Evolutionary conservation across 1,140 invertebrate genomes (phyloP).

Genomic region (Drosophila littoralis): DNA sequence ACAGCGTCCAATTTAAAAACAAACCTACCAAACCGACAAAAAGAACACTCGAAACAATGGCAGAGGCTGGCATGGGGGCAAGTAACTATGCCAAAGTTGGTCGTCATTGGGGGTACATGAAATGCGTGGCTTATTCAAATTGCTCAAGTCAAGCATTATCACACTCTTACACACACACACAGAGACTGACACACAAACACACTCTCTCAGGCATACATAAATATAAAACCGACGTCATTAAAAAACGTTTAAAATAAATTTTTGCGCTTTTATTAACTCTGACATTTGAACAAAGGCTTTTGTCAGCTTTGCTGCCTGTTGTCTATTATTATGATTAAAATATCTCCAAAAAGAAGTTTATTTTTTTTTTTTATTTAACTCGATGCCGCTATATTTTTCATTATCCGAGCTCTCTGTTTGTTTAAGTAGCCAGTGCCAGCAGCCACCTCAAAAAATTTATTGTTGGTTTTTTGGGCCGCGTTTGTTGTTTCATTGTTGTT

Average conservation of each 20-base stretch:
- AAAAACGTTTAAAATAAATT: slow-evolving; percentile 82
- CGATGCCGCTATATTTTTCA: slow-evolving; percentile 76
- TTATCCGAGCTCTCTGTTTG: slow-evolving; percentile 63
- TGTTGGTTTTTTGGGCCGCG: slow-evolving; percentile 56
- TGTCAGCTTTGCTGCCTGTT: slow-evolving; percentile 75
- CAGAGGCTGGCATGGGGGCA: slow-evolving; percentile 27
- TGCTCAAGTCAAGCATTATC: slow-evolving; percentile 58
- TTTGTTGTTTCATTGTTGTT: slow-evolving; percentile 77
- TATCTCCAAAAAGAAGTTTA: slow-evolving; percentile 72
- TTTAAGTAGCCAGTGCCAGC: slow-evolving; percentile 71
- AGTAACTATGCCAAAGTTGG: slow-evolving; percentile 39
- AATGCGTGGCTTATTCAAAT: slow-evolving; percentile 75
- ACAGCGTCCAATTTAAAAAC: slow-evolving; percentile 49
- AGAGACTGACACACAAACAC: slow-evolving; percentile 11
- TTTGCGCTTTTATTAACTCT: slow-evolving; percentile 82
- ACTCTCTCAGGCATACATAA: slow-evolving; percentile 34
- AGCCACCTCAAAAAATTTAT: slow-evolving; percentile 64
- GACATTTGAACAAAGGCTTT: slow-evolving; percentile 79
- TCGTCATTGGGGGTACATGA: slow-evolving; percentile 52
- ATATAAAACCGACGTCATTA: slow-evolving; percentile 69
- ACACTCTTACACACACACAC: slow-evolving; percentile 19
- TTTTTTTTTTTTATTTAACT: slow-evolving; percentile 66
- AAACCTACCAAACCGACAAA: slow-evolving; percentile 27
- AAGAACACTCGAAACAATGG: slow-evolving; percentile 66
- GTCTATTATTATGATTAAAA: slow-evolving; percentile 82